Evolutionary conservation across 2,797 vertebrate genomes (phyloP).

Genomic region (Rhyacichthys aspro): DNA sequence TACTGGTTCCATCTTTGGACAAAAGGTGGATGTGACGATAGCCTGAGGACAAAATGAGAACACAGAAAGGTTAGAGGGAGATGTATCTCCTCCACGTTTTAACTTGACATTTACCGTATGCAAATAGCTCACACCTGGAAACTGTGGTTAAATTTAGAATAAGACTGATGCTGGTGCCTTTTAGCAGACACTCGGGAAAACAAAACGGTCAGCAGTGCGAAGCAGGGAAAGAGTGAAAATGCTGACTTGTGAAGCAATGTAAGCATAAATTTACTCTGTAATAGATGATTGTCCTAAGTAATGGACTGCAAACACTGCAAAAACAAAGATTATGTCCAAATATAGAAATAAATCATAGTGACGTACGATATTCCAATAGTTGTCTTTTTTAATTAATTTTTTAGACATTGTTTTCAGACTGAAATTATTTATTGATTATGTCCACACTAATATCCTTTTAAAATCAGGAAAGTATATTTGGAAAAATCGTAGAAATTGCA

Average conservation of each 20-base stretch:
- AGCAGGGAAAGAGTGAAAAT: background rate
- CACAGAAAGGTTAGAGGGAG: slow-evolving; percentile 1
- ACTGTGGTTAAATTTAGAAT: slow-evolving; percentile 9
- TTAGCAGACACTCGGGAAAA: background rate
- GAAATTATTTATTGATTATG: too few relatives aligned
- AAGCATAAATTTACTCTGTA: slow-evolving; percentile 1
- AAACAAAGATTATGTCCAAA: background rate
- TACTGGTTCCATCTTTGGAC: slow-evolving; percentile 90
- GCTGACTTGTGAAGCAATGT: slow-evolving; percentile 1
- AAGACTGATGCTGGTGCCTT: slow-evolving; percentile 5
- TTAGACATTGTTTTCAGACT: too few relatives aligned
- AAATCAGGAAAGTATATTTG: too few relatives aligned
- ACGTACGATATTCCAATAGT: background rate
- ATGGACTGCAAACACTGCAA: background rate
- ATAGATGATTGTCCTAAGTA: background rate
- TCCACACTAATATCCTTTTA: too few relatives aligned
- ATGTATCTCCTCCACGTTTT: background rate
- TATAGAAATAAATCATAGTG: background rate
- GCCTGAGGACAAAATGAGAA: slow-evolving; percentile 73
- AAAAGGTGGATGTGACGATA: slow-evolving; percentile 90
- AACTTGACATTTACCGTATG: background rate
- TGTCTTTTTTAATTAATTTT: too few relatives aligned
- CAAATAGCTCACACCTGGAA: slow-evolving; percentile 6
- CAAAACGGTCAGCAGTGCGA: slow-evolving; percentile 3
- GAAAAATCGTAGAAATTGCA: too few relatives aligned